A percentile compares a stretch with the other conserved stretches of the same genome.
Evolutionary conservation across 2,888 invertebrate genomes (phyloP).

Genomic region (Callosobruchus maculatus): DNA sequence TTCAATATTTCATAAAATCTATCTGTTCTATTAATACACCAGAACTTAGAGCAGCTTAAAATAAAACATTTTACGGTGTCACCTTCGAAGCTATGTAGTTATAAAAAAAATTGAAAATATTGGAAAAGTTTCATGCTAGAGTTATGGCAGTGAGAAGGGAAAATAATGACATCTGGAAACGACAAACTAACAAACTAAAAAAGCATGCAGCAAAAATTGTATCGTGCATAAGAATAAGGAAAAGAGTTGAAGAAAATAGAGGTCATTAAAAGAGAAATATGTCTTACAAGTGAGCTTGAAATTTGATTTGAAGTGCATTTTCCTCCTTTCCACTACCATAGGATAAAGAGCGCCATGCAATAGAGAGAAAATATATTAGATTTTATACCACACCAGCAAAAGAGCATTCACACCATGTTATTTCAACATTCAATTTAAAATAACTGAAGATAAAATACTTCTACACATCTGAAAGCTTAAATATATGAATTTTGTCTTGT

Average conservation of each 20-base stretch:
- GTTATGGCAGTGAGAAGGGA: neutral
- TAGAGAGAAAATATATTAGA: conserved; percentile 52
- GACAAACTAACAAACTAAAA: too few species aligned
- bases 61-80: too few species aligned
- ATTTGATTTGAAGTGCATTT: conserved; percentile 65
- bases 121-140: too few species aligned
- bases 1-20: too few species aligned
- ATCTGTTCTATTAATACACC: too few species aligned
- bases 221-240: conserved; percentile 17
- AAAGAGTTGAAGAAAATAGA: conserved; percentile 7
- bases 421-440: neutral
- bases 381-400: conserved; percentile 33
- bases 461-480: too few species aligned
- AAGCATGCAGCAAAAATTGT: neutral
- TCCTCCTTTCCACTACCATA: conserved; percentile 63
- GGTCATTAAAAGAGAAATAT: conserved; percentile 8
- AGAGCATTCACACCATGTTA: neutral
- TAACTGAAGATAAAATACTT: too few species aligned
- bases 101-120: too few species aligned
- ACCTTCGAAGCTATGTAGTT: too few species aligned
- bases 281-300: conserved; percentile 64
- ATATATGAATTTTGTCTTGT: too few species aligned
- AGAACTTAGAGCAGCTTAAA: too few species aligned
- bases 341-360: conserved; percentile 57
- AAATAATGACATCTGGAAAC: neutral